Base-by-base conservation (phyloP, 2,888 invertebrate genomes). In the Zelleria hepariella region DNA sequence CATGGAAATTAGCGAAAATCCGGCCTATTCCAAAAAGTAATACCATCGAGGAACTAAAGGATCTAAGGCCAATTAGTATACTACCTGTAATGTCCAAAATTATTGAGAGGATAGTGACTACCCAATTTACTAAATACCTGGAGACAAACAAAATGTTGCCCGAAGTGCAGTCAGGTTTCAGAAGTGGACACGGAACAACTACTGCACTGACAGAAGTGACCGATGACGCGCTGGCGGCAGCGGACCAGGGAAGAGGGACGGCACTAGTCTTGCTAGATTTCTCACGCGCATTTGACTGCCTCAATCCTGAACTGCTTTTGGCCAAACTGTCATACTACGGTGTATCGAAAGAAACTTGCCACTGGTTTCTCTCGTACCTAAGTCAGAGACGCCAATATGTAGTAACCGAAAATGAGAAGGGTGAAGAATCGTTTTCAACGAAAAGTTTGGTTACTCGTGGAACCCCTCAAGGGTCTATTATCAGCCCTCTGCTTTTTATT, bases 221-320 rank as follows among this genome's bases (percentile, higher is more conserved):
- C 0, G 64, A 69, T 20, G 65, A 69, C 32, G 51, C 65, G 0
- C 51, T 63, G 10, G 18, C n/a, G 0, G 66, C 62, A 0, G 54
- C 58, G 0, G 68, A 71, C 18, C 7, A 48, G 2, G 55, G 60
- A 1, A 59, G n/a, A 59, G 42, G 55, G 67, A 1, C 65, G 65
- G 15, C 66, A 0, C 27, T 67, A 6, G 61, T 66, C 1, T 26
- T 65, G 2, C 62, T 68, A 21, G 67, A 68, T 55, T 67, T 66
- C 57, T 64, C 64, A 0, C 66, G 67, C 26, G 68, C 67, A 4
- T 69, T 69, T 56, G 67, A 69, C 57, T 60, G 59, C 52, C 59
- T 68, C 0, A 24, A 63, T 48, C 64, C 63, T 57, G 53, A 49
- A 24, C 23, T 64, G 10, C 60, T 67, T 1, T 21, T 67, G 0